Percentiles rank a stretch among this genome's conserved stretches.
phyloP scores from a whole-genome alignment of 1,140 invertebrate genomes.

The Glomeris maerens region DNA sequence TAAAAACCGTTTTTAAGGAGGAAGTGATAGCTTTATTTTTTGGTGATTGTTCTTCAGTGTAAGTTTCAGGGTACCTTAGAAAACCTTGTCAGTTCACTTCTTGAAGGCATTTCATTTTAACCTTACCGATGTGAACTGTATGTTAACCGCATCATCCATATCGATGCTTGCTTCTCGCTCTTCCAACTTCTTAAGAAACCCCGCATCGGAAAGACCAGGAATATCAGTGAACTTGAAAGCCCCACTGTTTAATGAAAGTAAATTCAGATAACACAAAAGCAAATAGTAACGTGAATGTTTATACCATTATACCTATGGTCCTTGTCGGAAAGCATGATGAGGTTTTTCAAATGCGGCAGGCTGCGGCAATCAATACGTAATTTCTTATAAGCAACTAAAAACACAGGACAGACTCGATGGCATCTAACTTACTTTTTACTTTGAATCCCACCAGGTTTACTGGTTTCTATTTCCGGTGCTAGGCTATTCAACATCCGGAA shows the following conservation, averaged over 20 bases:
- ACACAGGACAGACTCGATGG: neutral
- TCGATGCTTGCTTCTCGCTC: slow-evolving; percentile 38
- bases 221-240: slow-evolving; percentile 29
- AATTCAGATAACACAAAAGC: neutral
- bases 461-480: slow-evolving; percentile 29
- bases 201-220: slow-evolving; percentile 22
- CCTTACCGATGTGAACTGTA: slow-evolving; percentile 77
- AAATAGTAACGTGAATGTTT: slow-evolving; percentile 4
- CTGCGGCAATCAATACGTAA: slow-evolving; percentile 13
- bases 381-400: neutral
- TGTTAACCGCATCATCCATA: slow-evolving; percentile 52
- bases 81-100: too few relatives aligned
- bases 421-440: slow-evolving; percentile 20
- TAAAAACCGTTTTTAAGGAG: neutral
- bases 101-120: neutral
- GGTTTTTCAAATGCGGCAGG: slow-evolving; percentile 26
- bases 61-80: too few relatives aligned
- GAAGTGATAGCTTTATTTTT: too few relatives aligned
- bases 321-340: slow-evolving; percentile 29
- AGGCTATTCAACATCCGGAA: slow-evolving; percentile 44
- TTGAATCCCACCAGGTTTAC: slow-evolving; percentile 18
- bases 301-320: slow-evolving; percentile 19
- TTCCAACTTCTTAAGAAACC: slow-evolving; percentile 26
- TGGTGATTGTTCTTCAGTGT: too few relatives aligned
- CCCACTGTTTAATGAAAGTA: slow-evolving; percentile 19